Base-by-base conservation (phyloP, 2,888 invertebrate species). In the Pogonocherus hispidulus region DNA sequence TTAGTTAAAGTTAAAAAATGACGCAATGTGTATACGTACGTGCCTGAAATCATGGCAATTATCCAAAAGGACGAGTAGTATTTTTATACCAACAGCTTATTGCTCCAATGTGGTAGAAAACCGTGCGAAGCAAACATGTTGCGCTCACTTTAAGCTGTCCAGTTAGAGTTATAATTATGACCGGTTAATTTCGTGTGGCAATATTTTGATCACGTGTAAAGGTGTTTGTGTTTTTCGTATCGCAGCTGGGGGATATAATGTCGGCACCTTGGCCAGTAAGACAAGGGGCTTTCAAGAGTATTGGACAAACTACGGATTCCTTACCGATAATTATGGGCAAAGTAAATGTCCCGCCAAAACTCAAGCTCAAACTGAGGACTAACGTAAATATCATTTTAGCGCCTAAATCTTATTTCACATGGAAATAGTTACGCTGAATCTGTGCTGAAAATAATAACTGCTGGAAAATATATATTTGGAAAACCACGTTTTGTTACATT, bases 261-360 rank as follows among this genome's bases (percentile, higher is more conserved):
- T 89, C 87, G 72, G 91, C 90, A 79, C 93, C 93, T 84, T 93
- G 93, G 93, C 91, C 92, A 74, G 90, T 93, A 77, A 89, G 88
- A 80, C 91, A 90, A 79, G 90, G 89, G 62, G 85, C 87, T 69
- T 87, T 87, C 73, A 87, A 87, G 46, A 87, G 86, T 71, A 84
- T 79, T 71, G 86, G 84, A 2, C 86, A 84, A 73, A 86, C 86
- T 35, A 85, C 71, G 14, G 76, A 76, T 55, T 68, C 71, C 5
- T 57, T 66, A 23, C 76, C 75, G 9, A 51, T 74, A 23, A 51
- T 73, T n/a, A 49, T 72, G 55, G 64, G 67, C 47, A 72, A 67
- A 51, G 51, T 75, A n/a, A 71, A 72, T 19, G 69, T 70, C 11
- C 78, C 78, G 11, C 73, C 75, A 3, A 78, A 76, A 56, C 63